Conservation (phyloP, 2,797 vertebrate species). For the Acipenser oxyrinchus region DNA sequence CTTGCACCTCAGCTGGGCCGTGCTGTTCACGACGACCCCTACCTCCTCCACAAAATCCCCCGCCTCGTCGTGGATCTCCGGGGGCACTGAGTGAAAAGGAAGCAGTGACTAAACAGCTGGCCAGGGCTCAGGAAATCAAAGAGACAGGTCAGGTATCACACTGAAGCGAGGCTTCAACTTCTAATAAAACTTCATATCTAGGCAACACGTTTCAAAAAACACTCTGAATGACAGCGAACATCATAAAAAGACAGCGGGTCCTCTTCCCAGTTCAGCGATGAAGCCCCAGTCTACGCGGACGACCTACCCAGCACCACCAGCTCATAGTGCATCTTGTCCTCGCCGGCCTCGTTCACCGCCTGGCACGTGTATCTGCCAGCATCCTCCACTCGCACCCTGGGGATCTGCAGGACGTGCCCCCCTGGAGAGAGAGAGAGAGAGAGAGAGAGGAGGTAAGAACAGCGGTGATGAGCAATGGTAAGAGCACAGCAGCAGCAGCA, state of each 20-base stretch:
- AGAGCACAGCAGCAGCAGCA: neutral
- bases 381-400: slow-evolving; percentile 56
- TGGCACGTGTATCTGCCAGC: slow-evolving; percentile 74
- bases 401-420: slow-evolving; percentile 77
- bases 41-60: slow-evolving; percentile 72
- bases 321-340: slow-evolving; percentile 76
- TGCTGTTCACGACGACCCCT: slow-evolving; percentile 61
- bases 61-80: slow-evolving; percentile 55
- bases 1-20: slow-evolving; percentile 61
- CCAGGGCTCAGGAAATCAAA: neutral
- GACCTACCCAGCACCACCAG: slow-evolving; percentile 77
- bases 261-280: too few relatives aligned
- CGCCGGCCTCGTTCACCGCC: slow-evolving; percentile 74
- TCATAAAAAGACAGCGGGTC: too few relatives aligned
- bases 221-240: too few relatives aligned
- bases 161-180: too few relatives aligned
- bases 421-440: slow-evolving; percentile 42
- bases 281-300: slow-evolving; percentile 22
- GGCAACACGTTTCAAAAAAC: too few relatives aligned
- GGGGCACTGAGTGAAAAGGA: slow-evolving; percentile 56
- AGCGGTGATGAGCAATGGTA: neutral
- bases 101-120: neutral
- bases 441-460: slow-evolving; percentile 6
- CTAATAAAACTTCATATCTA: too few relatives aligned
- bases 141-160: too few relatives aligned